phyloP scores from a whole-genome alignment of 92 coral and sea anemone species.

The Heliopora coerulea region DNA sequence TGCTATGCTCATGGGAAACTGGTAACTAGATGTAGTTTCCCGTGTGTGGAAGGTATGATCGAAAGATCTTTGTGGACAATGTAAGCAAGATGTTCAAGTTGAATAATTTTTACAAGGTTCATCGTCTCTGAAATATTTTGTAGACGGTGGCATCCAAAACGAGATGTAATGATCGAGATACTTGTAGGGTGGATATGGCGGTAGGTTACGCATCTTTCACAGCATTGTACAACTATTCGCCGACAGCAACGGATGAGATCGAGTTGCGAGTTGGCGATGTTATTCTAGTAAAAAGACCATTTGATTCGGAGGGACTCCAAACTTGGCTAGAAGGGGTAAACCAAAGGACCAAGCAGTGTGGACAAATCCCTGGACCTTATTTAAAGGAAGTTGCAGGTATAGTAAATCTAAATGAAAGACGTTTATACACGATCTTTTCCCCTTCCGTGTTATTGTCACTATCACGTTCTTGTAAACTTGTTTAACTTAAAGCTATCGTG shows the following conservation, averaged over 20 bases:
- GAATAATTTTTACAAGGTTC: neutral
- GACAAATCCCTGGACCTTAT: conserved; percentile 91
- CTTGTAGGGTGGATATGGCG: conserved; percentile 52
- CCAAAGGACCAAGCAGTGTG: conserved; percentile 66
- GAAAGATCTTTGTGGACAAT: neutral
- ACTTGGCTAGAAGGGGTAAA: conserved; percentile 83
- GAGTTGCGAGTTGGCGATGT: conserved; percentile 68
- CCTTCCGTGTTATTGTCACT: too few relatives aligned
- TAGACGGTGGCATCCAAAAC: neutral
- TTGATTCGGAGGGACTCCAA: conserved; percentile 45
- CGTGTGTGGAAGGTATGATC: neutral
- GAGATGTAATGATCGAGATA: conserved; percentile 7
- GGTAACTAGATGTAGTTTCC: too few relatives aligned
- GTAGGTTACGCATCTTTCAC: conserved; percentile 79
- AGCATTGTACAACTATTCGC: conserved; percentile 63
- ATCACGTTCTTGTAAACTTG: too few relatives aligned
- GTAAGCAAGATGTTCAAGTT: neutral
- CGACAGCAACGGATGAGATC: conserved; percentile 73
- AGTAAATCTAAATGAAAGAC: conserved; percentile 39
- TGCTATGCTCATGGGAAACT: too few relatives aligned
- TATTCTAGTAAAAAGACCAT: conserved; percentile 73
- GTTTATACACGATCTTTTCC: too few relatives aligned
- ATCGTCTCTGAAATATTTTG: neutral
- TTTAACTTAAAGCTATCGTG: too few relatives aligned
- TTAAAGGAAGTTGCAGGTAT: conserved; percentile 77